These are phyloP conservation scores for Scaptomyza hsui DNA, from an alignment of 1,140 invertebrate genomes.

Conservation along the genomic window DNA sequence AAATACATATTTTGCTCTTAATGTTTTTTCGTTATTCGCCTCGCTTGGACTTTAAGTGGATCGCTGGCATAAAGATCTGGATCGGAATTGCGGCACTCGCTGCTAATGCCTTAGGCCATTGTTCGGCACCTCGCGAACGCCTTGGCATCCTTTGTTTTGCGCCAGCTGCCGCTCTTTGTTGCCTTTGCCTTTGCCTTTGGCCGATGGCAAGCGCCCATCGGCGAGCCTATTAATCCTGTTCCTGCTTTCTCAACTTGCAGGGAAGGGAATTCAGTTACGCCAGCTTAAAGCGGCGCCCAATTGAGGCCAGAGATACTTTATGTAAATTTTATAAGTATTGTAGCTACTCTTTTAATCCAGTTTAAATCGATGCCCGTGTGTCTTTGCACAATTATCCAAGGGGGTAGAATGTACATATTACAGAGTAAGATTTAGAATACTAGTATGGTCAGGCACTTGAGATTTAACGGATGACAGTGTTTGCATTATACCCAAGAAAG, in stretches of 20 bases:
- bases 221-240: slow-evolving; percentile 71
- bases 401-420: slow-evolving; percentile 22
- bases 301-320: slow-evolving; percentile 59
- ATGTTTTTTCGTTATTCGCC: slow-evolving; percentile 51
- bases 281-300: slow-evolving; percentile 51
- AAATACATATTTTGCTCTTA: slow-evolving; percentile 31
- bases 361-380: slow-evolving; percentile 62
- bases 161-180: slow-evolving; percentile 73
- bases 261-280: slow-evolving; percentile 63
- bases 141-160: slow-evolving; percentile 66
- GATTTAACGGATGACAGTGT: neutral
- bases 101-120: slow-evolving; percentile 43
- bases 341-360: slow-evolving; percentile 72
- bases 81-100: slow-evolving; percentile 42
- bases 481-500: neutral
- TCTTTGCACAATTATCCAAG: slow-evolving; percentile 12
- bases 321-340: slow-evolving; percentile 62
- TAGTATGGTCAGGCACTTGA: slow-evolving; percentile 4
- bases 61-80: slow-evolving; percentile 38
- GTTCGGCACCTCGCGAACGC: slow-evolving; percentile 52
- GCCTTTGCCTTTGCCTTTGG: slow-evolving; percentile 55
- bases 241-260: slow-evolving; percentile 12
- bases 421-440: neutral
- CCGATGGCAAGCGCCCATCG: slow-evolving; percentile 62
- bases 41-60: slow-evolving; percentile 78